phyloP scores from a whole-genome alignment of 1,140 invertebrate species.

The Amyelois transitella region DNA sequence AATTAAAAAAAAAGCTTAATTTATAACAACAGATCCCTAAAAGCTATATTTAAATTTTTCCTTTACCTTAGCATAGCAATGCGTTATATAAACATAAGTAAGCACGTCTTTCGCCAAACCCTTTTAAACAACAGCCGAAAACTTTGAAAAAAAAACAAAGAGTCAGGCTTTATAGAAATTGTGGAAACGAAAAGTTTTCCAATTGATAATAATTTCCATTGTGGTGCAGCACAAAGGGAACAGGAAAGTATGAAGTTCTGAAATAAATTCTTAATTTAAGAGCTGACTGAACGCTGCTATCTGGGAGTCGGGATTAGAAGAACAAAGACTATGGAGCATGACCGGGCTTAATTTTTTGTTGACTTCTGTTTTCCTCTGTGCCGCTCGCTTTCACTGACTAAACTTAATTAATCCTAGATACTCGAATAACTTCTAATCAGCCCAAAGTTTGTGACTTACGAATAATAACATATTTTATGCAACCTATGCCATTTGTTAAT shows the following conservation, averaged over 20 bases:
- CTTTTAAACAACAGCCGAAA: constrained; percentile 26
- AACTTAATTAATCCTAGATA: too few species aligned
- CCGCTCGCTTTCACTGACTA: constrained; percentile 13
- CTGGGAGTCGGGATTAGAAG: constrained; percentile 57
- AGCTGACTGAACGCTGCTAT: constrained; percentile 58
- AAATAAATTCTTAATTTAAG: constrained; percentile 69
- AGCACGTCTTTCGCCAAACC: constrained; percentile 3
- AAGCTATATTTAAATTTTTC: too few species aligned
- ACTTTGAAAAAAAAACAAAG: constrained; percentile 45
- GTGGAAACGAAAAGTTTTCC: constrained; percentile 56
- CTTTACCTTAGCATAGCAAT: neutral
- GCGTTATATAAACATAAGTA: constrained; percentile 11
- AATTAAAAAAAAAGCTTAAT: too few species aligned
- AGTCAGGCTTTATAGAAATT: constrained; percentile 45
- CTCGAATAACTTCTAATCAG: too few species aligned
- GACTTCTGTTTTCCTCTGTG: constrained; percentile 31
- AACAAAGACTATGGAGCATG: constrained; percentile 45
- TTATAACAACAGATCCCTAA: too few species aligned
- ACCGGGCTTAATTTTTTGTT: constrained; percentile 38
- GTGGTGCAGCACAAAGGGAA: constrained; percentile 60
- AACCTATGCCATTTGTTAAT: too few species aligned
- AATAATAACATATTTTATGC: too few species aligned
- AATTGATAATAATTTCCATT: constrained; percentile 69
- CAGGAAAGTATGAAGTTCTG: constrained; percentile 60
- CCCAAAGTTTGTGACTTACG: too few species aligned